Evolutionary conservation across 1,140 invertebrate species (phyloP), one percentile per base, ranked within the genome.

Genomic region (Lepidurus couesii): DNA sequence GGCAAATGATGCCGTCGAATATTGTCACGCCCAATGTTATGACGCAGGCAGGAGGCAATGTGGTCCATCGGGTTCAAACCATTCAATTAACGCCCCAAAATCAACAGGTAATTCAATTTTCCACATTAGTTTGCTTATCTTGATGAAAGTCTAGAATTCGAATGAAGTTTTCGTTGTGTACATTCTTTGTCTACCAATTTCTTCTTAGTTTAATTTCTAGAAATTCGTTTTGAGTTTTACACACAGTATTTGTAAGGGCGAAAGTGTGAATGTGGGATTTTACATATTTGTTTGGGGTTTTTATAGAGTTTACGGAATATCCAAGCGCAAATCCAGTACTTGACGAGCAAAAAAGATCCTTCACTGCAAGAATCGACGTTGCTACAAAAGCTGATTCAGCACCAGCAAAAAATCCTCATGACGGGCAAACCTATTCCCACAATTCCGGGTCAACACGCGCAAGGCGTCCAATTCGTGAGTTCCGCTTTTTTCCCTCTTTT

Each of bases 351-450:
- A 80, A 83, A 88, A 80, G 83, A 81, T 13, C 83, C 83, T 34
- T 84, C 84, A 7, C 80, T 84, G 16, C 79, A 84, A 10, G 87
- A 89, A 74, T 85, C 87, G 80, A 75, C 84, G 74, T 84, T 87
- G 5, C 80, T 90, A 73, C 89, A 89, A 80, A 84, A 85, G 24
- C 80, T 90, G 11, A 88, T 88, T 82, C 84, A 85, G 16, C 88
- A 90, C 78, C 89, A 90, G 82, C 88, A 89, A 77, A 89, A 89
- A 80, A 90, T 90, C 78, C 82, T 90, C 76, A 86, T 88, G 5
- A 86, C 87, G 0, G 89, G 89, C 24, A 90, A 90, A 84, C 83
- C 89, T 77, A 85, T 90, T 79, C 88, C 89, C 8, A 89, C 88
- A 13, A 86, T 87, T 24, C 86, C 80, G 65, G 77, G 81, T 75